Evolutionary conservation across 2,113 vertebrate species (phyloP), one percentile per base, ranked within the genome.

Genomic region (Myrmecophaga tridactyla): DNA sequence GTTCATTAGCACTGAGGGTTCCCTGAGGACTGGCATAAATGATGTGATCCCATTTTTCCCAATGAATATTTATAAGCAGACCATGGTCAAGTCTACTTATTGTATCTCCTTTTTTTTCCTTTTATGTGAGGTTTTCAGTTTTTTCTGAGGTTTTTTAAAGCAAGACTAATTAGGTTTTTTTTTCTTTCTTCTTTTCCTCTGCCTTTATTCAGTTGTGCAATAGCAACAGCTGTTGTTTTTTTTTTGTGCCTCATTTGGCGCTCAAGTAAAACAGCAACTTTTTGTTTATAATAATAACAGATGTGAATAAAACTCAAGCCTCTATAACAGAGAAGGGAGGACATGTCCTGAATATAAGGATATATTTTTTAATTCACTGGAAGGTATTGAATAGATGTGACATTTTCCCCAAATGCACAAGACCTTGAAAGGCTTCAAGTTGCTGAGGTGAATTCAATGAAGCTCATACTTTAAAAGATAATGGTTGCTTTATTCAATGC

Each of bases 251-350:
- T 98, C 96, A 90, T 98, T 98, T 98, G 98, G 98, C 97, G 96
- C 96, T 84, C 89, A 56, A 97, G 95, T 97, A 98, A 98, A 98
- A 90, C 97, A 98, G 98, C 97, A 97, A 98, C 93, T 98, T 97
- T 98, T 97, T 98, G 97, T 98, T 98, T 98, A 98, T 97, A 98
- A 97, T 97, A 98, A 98, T 97, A 98, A 97, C 98, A 99, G 98
- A 99, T 98, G 98, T 98, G 98, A 97, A 97, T 97, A 97, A 98
- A 98, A 98, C 98, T 96, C 98, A 98, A 98, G 89, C 81, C 96
- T 97, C 97, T 98, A 92, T 96, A 89, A 88, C 95, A 96, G 97
- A 96, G 96, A 97, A 95, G 92, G 75, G 94, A 96, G 96, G 96
- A 97, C 70, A 34, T 86, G 94, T 93, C 95, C 97, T 96, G 96